Evolutionary conservation across 2,888 invertebrate genomes (phyloP).

Genomic region (Macrophya alboannulata): DNA sequence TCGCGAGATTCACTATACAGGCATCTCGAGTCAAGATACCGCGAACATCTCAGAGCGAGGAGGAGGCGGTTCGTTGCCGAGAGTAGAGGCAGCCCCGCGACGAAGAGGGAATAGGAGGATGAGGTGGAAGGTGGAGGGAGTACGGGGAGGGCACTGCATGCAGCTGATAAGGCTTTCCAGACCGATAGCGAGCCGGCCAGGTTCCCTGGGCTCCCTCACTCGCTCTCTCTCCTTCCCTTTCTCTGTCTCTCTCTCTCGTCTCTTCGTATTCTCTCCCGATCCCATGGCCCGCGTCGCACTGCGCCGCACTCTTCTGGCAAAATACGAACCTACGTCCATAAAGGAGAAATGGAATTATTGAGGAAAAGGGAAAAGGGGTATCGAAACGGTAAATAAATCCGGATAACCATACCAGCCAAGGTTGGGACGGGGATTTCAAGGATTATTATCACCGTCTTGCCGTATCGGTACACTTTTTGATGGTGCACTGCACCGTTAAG

Average conservation of each 20-base stretch:
- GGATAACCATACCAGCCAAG: not conserved
- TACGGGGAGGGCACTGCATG: slow-evolving; percentile 76
- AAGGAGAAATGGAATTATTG: slow-evolving; percentile 46
- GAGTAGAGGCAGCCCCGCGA: slow-evolving; percentile 62
- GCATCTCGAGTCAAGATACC: slow-evolving; percentile 75
- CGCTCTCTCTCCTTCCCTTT: slow-evolving; percentile 55
- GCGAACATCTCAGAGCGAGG: slow-evolving; percentile 58
- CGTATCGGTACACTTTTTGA: not conserved
- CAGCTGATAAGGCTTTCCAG: slow-evolving; percentile 66
- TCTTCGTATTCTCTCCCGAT: slow-evolving; percentile 57
- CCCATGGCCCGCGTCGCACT: slow-evolving; percentile 45
- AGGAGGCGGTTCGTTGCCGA: slow-evolving; percentile 46
- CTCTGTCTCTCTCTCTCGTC: slow-evolving; percentile 60
- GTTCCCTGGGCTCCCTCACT: slow-evolving; percentile 69
- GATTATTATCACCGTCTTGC: slow-evolving; percentile 4
- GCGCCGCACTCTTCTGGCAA: slow-evolving; percentile 48
- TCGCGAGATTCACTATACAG: slow-evolving; percentile 79
- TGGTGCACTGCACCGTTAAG: slow-evolving; percentile 1
- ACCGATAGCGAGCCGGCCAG: slow-evolving; percentile 78
- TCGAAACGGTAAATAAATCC: slow-evolving; percentile 51
- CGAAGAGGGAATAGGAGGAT: slow-evolving; percentile 64
- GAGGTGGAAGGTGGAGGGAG: slow-evolving; percentile 66
- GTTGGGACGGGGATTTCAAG: not conserved
- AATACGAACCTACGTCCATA: slow-evolving; percentile 17
- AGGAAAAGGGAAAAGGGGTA: slow-evolving; percentile 65